Base-by-base conservation (phyloP, 1,140 invertebrate genomes). In the Nomia melanderi region DNA sequence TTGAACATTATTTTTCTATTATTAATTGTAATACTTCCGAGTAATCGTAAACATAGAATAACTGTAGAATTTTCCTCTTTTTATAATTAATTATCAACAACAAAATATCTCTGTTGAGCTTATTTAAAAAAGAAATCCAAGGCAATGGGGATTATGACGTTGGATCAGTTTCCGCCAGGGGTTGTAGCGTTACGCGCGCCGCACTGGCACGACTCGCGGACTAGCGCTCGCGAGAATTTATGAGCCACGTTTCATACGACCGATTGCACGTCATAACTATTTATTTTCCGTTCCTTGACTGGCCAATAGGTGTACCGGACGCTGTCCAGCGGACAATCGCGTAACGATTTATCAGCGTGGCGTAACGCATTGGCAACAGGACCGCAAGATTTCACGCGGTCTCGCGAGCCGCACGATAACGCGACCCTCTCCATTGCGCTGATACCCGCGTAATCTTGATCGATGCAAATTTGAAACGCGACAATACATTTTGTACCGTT, bases 311-410 rank as follows among this genome's bases (percentile, higher is more conserved):
- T 47, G 20, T 47, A 20, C 20, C 44, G 44, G n/a, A 47, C 44
- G 44, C 44, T 47, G 44, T 47, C 44, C 44, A 17, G 17, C 20
- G 44, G 44, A 47, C 44, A 47, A 50, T 50, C 47, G 47, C 47
- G 20, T 50, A 50, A 50, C 47, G 47, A 50, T 50, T 50, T 50
- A 50, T 50, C 47, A 50, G 47, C 47, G 47, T 50, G 47, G 47
- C 47, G 47, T 50, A 50, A 50, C 47, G 47, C 47, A 50, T 50
- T n/a, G 20, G 47, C 44, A 50, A n/a, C 44, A n/a, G 44, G 17
- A 50, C 20, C 44, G 44, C 47, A 8, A 50, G 47, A 50, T 50
- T 50, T 50, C 47, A 8, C 47, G 47, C 47, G 47, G 17, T 44
- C 41, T 44, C 41, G 41, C 12, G 41, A 17, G 41, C 47, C 20